Conservation (phyloP, 92 coral and sea anemone genomes). For the Plumapathes pennacea region DNA sequence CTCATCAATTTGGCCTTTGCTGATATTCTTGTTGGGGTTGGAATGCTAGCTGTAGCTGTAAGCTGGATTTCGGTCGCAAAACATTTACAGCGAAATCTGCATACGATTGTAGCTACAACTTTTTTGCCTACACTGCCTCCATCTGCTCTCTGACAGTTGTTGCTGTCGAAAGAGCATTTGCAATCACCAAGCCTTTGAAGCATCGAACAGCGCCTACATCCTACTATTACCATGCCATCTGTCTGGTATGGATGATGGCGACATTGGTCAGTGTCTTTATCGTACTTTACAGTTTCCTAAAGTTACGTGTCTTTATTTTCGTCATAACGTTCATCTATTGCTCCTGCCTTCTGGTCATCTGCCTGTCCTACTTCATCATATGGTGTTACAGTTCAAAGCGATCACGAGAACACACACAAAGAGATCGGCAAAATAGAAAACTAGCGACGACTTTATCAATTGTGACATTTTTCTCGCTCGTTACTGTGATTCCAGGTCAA, state of each 20-base stretch:
- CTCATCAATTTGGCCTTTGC: constrained; percentile 10
- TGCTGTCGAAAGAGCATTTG: constrained; percentile 7
- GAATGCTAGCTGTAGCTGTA: neutral
- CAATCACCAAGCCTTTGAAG: neutral
- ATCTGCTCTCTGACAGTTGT: neutral
- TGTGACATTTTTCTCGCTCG: neutral
- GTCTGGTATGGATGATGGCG: neutral
- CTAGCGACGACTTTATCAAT: neutral
- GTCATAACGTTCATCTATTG: neutral
- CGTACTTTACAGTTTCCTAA: neutral
- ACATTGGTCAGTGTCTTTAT: neutral
- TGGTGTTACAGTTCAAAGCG: neutral
- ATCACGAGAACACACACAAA: neutral
- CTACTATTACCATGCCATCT: neutral
- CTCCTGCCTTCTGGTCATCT: neutral
- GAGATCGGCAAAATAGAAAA: constrained; percentile 1
- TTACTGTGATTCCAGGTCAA: too few species aligned
- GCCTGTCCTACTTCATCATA: neutral
- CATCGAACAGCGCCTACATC: neutral
- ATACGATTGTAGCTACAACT: neutral
- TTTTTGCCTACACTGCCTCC: neutral
- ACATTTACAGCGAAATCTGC: neutral
- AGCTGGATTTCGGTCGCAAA: neutral
- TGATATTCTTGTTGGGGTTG: constrained; percentile 17
- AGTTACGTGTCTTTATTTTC: neutral